Evolutionary conservation across 2,113 vertebrate genomes (phyloP).

Genomic region (Thomomys bottae): DNA sequence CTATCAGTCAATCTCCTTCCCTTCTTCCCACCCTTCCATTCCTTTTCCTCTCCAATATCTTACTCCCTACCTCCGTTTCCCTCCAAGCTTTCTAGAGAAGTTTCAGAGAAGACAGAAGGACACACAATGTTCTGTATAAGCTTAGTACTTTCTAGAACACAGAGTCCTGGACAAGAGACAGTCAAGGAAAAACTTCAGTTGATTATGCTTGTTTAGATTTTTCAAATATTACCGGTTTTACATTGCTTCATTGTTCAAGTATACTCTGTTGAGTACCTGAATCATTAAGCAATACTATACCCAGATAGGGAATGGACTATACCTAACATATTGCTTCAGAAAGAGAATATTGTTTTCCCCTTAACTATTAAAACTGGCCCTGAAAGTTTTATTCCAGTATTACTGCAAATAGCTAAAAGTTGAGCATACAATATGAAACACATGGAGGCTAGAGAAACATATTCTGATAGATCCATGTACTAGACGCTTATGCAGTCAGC

Average conservation of each 20-base stretch:
- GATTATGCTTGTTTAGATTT: neutral
- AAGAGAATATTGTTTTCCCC: neutral
- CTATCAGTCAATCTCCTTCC: too few relatives aligned
- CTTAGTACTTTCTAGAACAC: neutral
- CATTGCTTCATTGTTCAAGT: slow-evolving; percentile 24
- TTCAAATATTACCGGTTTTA: neutral
- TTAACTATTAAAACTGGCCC: slow-evolving; percentile 34
- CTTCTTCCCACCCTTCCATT: too few relatives aligned
- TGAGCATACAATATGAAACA: neutral
- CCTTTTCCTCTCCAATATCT: too few relatives aligned
- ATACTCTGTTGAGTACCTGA: neutral
- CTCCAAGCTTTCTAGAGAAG: neutral
- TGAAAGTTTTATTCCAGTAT: slow-evolving; percentile 37
- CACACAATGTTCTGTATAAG: fast-evolving
- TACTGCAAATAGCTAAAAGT: neutral
- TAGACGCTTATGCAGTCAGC: neutral
- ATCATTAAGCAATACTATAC: neutral
- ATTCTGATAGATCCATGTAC: neutral
- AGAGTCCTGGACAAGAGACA: neutral
- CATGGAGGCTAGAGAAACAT: neutral
- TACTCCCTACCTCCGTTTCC: neutral
- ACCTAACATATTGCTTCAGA: neutral
- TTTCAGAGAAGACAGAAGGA: neutral
- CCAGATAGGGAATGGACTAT: neutral
- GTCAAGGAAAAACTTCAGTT: neutral